Conservation (phyloP, 1,140 invertebrate species). For the Aphaenogaster ashmeadi region DNA sequence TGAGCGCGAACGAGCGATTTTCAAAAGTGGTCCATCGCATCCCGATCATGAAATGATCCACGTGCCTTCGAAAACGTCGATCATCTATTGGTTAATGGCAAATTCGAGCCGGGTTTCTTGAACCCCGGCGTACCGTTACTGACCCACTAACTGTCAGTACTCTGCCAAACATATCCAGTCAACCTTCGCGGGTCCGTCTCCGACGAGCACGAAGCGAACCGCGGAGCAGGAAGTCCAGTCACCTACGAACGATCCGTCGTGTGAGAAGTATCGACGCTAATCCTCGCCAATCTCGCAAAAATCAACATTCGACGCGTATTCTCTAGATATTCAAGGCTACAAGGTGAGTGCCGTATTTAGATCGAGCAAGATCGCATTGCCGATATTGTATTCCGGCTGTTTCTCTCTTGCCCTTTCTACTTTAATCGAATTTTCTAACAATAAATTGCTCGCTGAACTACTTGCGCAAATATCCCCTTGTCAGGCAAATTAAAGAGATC, state of each 20-base stretch:
- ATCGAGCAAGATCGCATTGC: background rate
- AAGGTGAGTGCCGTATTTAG: constrained; percentile 44
- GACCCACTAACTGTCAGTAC: constrained; percentile 86
- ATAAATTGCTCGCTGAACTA: constrained; percentile 6
- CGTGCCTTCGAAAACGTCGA: constrained; percentile 20
- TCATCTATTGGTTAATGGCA: constrained; percentile 70
- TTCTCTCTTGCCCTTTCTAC: background rate
- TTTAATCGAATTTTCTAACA: background rate
- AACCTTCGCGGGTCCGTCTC: constrained; percentile 68
- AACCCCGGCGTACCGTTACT: constrained; percentile 85
- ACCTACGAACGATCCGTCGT: constrained; percentile 70
- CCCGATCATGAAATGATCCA: background rate
- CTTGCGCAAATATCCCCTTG: constrained; percentile 16
- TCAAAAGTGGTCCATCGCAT: constrained; percentile 32
- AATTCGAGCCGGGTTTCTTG: constrained; percentile 85
- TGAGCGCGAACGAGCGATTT: background rate
- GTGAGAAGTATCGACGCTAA: constrained; percentile 63
- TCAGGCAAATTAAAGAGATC: background rate
- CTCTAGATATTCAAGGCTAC: constrained; percentile 51
- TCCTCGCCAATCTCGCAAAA: constrained; percentile 16
- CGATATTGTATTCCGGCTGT: background rate
- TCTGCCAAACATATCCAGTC: constrained; percentile 80
- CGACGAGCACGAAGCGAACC: constrained; percentile 53
- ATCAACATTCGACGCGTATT: constrained; percentile 23
- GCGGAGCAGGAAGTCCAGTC: constrained; percentile 79